Evolutionary conservation across 2,797 vertebrate species (phyloP).

Genomic region (Xenops minutus): DNA sequence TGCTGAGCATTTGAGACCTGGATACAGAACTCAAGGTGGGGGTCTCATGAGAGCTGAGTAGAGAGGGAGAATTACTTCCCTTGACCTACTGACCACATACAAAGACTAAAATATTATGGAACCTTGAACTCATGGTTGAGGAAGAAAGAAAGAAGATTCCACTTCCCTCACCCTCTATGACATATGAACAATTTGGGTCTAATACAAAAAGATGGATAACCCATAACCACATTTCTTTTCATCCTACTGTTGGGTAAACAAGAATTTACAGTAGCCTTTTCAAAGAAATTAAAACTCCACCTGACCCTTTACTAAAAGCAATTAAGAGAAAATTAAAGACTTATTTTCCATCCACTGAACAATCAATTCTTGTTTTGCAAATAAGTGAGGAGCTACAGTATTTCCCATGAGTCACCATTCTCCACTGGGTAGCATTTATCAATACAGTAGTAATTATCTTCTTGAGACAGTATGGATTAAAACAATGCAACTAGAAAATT

Average conservation of each 20-base stretch:
- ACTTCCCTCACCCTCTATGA: not conserved
- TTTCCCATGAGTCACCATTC: not conserved
- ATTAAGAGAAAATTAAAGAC: not conserved
- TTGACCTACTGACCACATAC: not conserved
- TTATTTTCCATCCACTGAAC: not conserved
- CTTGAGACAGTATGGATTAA: not conserved
- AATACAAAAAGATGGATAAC: not conserved
- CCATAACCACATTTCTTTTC: not conserved
- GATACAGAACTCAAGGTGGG: not conserved
- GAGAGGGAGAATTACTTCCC: not conserved
- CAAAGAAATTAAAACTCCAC: not conserved
- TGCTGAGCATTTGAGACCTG: accelerated
- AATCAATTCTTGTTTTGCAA: not conserved
- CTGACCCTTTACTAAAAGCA: not conserved
- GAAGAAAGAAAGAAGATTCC: not conserved
- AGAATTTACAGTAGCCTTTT: not conserved
- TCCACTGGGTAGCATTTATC: not conserved
- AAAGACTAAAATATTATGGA: not conserved
- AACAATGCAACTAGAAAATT: not conserved
- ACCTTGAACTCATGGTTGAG: not conserved
- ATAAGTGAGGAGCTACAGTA: not conserved
- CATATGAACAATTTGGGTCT: not conserved
- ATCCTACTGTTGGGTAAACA: not conserved
- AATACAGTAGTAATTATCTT: not conserved
- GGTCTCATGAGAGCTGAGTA: too few species aligned